phyloP scores from a whole-genome alignment of 2,888 invertebrate species.

The Cataglyphis albicans region DNA sequence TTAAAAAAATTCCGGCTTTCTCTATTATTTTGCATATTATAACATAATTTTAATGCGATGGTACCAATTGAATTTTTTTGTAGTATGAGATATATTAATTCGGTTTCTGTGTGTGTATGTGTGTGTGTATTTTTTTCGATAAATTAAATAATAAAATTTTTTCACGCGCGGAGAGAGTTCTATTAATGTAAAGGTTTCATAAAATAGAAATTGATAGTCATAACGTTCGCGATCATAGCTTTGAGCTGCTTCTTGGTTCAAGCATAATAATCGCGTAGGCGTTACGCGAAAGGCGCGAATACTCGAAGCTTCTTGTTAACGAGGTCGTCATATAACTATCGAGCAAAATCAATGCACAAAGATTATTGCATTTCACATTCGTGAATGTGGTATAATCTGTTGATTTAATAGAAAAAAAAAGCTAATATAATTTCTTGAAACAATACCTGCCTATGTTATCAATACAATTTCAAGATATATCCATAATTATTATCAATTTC shows the following conservation, averaged over 20 bases:
- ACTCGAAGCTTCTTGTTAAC: slow-evolving; percentile 53
- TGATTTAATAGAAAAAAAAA: neutral
- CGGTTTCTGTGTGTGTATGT: no score
- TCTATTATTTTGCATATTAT: neutral
- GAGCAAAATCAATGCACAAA: slow-evolving; percentile 18
- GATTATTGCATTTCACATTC: slow-evolving; percentile 1
- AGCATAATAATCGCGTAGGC: slow-evolving; percentile 39
- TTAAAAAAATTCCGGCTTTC: neutral
- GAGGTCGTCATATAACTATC: slow-evolving; percentile 37
- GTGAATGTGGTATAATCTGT: neutral
- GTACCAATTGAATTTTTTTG: neutral
- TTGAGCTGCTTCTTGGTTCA: slow-evolving; percentile 16
- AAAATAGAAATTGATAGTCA: slow-evolving; percentile 30
- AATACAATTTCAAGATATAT: slow-evolving; percentile 7
- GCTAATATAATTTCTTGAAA: neutral
- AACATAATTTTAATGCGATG: neutral
- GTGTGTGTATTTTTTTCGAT: neutral
- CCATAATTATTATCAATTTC: slow-evolving; percentile 9
- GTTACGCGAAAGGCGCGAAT: slow-evolving; percentile 39
- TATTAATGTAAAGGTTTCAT: slow-evolving; percentile 19
- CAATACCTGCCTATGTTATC: neutral
- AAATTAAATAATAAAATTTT: neutral
- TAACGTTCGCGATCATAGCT: slow-evolving; percentile 27
- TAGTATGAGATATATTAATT: neutral
- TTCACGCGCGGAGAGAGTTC: neutral